A percentile compares a stretch with the other conserved stretches of the same genome.
phyloP scores from a whole-genome alignment of 2,888 invertebrate species.

The Tenthredo distinguenda region DNA sequence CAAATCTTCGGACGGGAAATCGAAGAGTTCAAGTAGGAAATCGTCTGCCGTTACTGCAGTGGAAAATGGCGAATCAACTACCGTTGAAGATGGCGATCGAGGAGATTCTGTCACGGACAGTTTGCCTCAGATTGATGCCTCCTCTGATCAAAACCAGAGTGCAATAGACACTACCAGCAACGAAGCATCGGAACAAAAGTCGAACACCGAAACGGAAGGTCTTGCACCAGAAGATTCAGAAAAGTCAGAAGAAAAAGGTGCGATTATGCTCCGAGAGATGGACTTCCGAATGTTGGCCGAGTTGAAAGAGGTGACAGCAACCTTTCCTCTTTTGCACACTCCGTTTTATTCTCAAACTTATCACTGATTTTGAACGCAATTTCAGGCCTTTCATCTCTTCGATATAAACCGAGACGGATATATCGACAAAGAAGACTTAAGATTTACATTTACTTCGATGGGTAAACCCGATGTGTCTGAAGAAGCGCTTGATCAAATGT shows the following conservation, averaged over 20 bases:
- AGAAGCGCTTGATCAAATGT: slow-evolving; percentile 82
- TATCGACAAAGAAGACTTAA: slow-evolving; percentile 83
- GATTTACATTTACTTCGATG: slow-evolving; percentile 82
- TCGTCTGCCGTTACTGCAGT: slow-evolving; percentile 6
- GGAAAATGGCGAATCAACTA: slow-evolving; percentile 7
- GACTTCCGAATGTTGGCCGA: slow-evolving; percentile 83
- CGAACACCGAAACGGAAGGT: not conserved
- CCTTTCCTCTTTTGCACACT: not conserved
- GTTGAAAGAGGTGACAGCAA: slow-evolving; percentile 81
- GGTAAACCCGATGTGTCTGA: slow-evolving; percentile 81
- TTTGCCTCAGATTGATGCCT: not conserved
- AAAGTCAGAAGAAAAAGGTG: slow-evolving; percentile 6
- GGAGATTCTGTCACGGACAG: not conserved
- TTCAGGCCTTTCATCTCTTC: slow-evolving; percentile 83
- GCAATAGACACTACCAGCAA: not conserved
- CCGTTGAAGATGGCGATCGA: not conserved
- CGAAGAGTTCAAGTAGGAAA: slow-evolving; percentile 37
- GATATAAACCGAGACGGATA: slow-evolving; percentile 84
- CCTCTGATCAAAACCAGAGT: not conserved
- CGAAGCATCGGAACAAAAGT: not conserved
- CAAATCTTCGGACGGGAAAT: slow-evolving; percentile 51
- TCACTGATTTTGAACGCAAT: slow-evolving; percentile 16
- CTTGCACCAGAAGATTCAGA: not conserved
- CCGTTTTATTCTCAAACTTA: not conserved
- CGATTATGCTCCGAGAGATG: slow-evolving; percentile 78